Evolutionary conservation across 2,797 vertebrate genomes (phyloP).

Genomic region (Ptychobarbus kaznakovi): DNA sequence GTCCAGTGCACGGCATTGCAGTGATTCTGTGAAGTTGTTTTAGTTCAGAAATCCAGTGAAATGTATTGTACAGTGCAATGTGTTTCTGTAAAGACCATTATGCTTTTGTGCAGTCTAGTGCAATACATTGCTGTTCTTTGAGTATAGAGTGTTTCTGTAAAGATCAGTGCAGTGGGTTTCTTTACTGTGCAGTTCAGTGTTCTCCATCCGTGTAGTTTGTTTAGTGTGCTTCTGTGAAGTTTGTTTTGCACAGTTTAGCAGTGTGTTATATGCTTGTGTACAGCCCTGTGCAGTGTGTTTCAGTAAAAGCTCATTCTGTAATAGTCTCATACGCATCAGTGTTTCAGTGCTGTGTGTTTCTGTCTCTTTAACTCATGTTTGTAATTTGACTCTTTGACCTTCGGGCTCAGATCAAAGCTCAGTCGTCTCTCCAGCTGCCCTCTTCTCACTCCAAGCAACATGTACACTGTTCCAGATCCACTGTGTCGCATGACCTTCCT

Average conservation of each 20-base stretch:
- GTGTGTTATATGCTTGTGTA: neutral
- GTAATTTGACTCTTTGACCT: constrained; percentile 59
- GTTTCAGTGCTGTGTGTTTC: neutral
- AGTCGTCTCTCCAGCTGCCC: constrained; percentile 22
- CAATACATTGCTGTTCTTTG: neutral
- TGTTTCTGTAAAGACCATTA: neutral
- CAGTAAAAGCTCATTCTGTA: neutral
- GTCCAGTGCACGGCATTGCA: too few relatives aligned
- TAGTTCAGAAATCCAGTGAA: neutral
- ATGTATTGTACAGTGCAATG: neutral
- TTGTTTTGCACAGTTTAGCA: neutral
- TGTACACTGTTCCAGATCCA: constrained; percentile 30
- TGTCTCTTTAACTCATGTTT: constrained; percentile 50
- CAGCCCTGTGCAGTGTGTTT: neutral
- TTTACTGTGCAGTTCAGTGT: neutral
- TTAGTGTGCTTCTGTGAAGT: neutral
- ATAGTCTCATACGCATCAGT: neutral
- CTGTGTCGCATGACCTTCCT: constrained; percentile 43
- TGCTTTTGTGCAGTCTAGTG: neutral
- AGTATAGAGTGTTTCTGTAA: neutral
- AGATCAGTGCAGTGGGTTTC: neutral
- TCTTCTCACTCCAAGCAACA: constrained; percentile 71
- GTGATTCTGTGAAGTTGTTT: neutral
- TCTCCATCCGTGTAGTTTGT: neutral
- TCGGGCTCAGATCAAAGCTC: constrained; percentile 56